These are phyloP conservation scores for Neocrepidodera transversa DNA, from an alignment of 2,888 invertebrate genomes.

Conservation along the genomic window DNA sequence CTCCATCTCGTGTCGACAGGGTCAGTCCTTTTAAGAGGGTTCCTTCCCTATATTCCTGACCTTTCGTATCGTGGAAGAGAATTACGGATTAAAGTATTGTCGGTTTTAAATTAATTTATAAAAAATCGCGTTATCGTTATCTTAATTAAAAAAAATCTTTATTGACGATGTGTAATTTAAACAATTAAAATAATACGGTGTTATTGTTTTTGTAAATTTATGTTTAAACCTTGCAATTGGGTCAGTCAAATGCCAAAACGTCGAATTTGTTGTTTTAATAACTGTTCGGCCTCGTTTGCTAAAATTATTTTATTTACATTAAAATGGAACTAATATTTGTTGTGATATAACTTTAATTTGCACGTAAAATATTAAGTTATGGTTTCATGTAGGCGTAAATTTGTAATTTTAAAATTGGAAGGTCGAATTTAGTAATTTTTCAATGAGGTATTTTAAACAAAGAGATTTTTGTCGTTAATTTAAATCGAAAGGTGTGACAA, in stretches of 20 bases:
- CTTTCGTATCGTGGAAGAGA: neutral
- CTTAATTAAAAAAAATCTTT: constrained; percentile 4
- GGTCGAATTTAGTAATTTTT: neutral
- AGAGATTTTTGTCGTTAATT: neutral
- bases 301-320: constrained; percentile 6
- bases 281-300: constrained; percentile 2
- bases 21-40: constrained; percentile 5
- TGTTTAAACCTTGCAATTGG: constrained; percentile 9
- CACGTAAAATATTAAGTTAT: neutral
- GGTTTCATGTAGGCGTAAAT: neutral
- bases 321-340: neutral
- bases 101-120: neutral
- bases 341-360: neutral
- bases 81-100: neutral
- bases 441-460: neutral
- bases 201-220: constrained; percentile 10
- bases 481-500: no score
- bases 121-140: constrained; percentile 1
- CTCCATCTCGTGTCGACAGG: constrained; percentile 22
- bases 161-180: neutral
- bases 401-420: neutral
- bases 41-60: constrained; percentile 10
- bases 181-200: constrained; percentile 8
- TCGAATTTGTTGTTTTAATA: neutral
- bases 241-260: constrained; percentile 8